Evolutionary conservation across 1,140 invertebrate species (phyloP), one percentile per base, ranked within the genome.

Genomic region (Habropoda laboriosa): DNA sequence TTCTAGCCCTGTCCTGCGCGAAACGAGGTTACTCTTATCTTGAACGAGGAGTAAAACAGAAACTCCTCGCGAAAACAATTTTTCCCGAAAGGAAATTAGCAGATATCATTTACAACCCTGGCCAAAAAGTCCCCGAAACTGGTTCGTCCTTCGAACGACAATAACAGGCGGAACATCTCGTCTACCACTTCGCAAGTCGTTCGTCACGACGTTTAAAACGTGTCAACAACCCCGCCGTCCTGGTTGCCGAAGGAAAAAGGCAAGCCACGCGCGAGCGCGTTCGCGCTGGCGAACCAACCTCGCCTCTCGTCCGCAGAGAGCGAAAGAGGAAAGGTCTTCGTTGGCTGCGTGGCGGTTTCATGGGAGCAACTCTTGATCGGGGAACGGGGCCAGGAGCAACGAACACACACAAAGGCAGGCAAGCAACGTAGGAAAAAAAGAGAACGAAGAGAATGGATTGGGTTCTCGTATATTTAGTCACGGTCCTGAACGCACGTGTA

Each of bases 381-480:
- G 38, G 32, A 35, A 55, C 53, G 10, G 30, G 53, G 27, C 24
- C 18, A 24, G 18, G 55, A 30, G 30, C 57, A 58, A 21, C 30
- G 18, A 35, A n/a, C n/a, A n/a, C n/a, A n/a, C n/a, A n/a, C n/a
- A n/a, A n/a, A n/a, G n/a, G n/a, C n/a, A n/a, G n/a, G n/a, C n/a
- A n/a, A n/a, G n/a, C n/a, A n/a, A n/a, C n/a, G n/a, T n/a, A n/a
- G 57, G 18, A 30, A 0, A 18, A 12, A 8, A 7, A 0, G 3
- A 42, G 5, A 16, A 71, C 7, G 13, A 18, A n/a, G 18, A 58
- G 30, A 35, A 72, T 6, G 30, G 7, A 35, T 45, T 18, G 32
- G 53, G 53, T 32, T 32, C 55, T 13, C 68, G 21, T 40, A 24
- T 27, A 30, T 60, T 72, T 61, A 40, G 72, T 51, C 35, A 40